Conservation (phyloP, 2,888 invertebrate genomes). For the Xylota sylvarum region DNA sequence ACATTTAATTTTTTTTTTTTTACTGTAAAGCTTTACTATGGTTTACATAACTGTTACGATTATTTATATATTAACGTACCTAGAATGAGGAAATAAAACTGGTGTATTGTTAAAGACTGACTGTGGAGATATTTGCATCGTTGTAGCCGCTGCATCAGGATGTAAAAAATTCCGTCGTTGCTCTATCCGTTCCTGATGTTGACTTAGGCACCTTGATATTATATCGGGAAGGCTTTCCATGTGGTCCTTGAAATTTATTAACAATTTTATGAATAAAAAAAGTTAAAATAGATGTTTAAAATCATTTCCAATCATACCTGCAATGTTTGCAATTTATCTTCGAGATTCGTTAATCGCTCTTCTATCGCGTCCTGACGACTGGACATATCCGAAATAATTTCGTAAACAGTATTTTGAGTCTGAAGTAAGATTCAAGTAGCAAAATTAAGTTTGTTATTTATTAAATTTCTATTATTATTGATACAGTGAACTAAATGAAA, state of each 20-base stretch:
- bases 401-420: slow-evolving; percentile 99
- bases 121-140: slow-evolving; percentile 85
- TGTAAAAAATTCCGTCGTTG: slow-evolving; percentile 94
- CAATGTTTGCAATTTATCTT: slow-evolving; percentile 94
- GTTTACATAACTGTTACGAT: not conserved
- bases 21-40: not conserved
- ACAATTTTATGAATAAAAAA: not conserved
- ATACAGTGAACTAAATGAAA: not conserved
- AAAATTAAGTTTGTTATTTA: not conserved
- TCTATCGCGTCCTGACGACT: slow-evolving; percentile 96
- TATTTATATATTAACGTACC: slow-evolving; percentile 83
- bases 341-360: slow-evolving; percentile 95
- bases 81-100: slow-evolving; percentile 87
- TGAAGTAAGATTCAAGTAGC: slow-evolving; percentile 84
- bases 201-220: slow-evolving; percentile 90
- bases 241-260: slow-evolving; percentile 87
- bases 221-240: slow-evolving; percentile 94
- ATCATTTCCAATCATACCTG: slow-evolving; percentile 86
- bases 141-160: slow-evolving; percentile 92
- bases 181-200: slow-evolving; percentile 92
- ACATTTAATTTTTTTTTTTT: not conserved
- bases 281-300: not conserved
- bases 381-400: slow-evolving; percentile 99
- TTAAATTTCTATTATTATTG: not conserved
- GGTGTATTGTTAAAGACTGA: slow-evolving; percentile 85